Base-by-base conservation (phyloP, 1,140 invertebrate genomes). In the Heliconius melpomene region DNA sequence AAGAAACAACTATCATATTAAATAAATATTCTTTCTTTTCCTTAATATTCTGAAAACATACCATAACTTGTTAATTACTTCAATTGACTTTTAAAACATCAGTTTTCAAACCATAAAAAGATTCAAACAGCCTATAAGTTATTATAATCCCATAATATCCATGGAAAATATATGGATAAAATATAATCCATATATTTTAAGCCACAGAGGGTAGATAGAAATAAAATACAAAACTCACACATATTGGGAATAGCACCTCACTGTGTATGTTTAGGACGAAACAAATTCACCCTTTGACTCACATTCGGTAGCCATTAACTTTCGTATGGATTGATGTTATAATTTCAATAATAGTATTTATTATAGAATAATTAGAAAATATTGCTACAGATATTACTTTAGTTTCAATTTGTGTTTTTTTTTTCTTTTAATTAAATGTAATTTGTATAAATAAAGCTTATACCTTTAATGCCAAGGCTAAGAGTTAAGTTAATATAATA, bases 201-300 rank as follows among this genome's bases (percentile, higher is more conserved):
- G 40, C 26, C 26, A 50, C 75, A 70, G 60, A 36, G 60, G 40
- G 60, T 60, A 50, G 75, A 77, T 46, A 50, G 75, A 77, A 70
- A 77, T 77, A 77, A 77, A 71, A 76, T 60, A 70, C 60, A 76
- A 76, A 66, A 18, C 26, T 66, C 3, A 29, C 60, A 77, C 38
- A 38, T 77, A 77, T 77, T 50, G 36, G 7, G 32, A 38, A 40
- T 77, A 32, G 38, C 75, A 77, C 38, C 60, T 77, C 75, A n/a
- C 60, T 60, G 23, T 50, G 75, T 77, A 20, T 77, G 75, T 18
- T 77, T 77, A 77, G 75, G 60, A 77, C 23, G 57, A 50, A 77
- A 60, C 38, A 60, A 60, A 57, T 57, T 50, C 71, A 29, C 38
- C 57, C n/a, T 71, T 77, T 50, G 75, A 70, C 38, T 74, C 50